Conservation (phyloP, 2,888 invertebrate species). For the Amphipoea oculea region DNA sequence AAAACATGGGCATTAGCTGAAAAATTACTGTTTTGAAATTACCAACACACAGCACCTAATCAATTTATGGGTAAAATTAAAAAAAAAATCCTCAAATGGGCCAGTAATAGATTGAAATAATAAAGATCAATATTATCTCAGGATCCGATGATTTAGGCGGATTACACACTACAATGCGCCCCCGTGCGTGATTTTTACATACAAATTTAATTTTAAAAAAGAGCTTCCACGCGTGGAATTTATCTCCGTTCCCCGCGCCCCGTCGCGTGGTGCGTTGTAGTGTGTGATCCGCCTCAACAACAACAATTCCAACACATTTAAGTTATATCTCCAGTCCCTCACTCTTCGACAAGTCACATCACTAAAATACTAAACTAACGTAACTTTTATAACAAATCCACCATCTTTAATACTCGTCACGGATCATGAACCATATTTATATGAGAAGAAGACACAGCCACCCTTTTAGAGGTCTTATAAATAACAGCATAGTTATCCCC, state of each 20-base stretch:
- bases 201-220: too few relatives aligned
- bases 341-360: not conserved
- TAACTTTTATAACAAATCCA: conserved; percentile 11
- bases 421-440: conserved; percentile 61
- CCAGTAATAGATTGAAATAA: not conserved
- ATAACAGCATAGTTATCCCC: conserved; percentile 69
- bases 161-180: not conserved
- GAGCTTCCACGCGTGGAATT: too few relatives aligned
- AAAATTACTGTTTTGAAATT: not conserved
- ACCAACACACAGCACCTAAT: not conserved
- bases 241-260: too few relatives aligned
- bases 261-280: too few relatives aligned
- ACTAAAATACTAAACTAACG: not conserved
- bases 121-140: not conserved
- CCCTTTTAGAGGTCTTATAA: conserved; percentile 66
- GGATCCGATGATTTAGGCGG: not conserved
- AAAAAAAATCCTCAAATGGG: not conserved
- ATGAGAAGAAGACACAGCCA: conserved; percentile 59
- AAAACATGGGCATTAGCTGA: not conserved
- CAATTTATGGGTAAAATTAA: not conserved
- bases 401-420: conserved; percentile 38
- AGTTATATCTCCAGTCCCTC: not conserved
- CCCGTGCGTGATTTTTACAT: too few relatives aligned
- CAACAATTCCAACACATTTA: not conserved
- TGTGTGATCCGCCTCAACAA: too few relatives aligned